Percentiles rank a stretch among this genome's conserved stretches.
Evolutionary conservation across 2,888 invertebrate species (phyloP).

Genomic region (Lutraria lutraria): DNA sequence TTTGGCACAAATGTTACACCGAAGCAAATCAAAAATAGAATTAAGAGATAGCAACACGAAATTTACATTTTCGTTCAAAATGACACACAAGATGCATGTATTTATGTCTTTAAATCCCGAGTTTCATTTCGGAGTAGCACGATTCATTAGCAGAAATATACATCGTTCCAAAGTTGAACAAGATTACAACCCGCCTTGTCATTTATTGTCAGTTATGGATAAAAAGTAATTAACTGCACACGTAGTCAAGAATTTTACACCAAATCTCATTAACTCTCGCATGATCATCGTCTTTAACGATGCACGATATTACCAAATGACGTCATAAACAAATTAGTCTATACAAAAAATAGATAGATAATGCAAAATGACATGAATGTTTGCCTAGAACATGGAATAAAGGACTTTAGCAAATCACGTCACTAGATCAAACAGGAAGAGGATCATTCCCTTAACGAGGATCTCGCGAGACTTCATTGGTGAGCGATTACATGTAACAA

Average conservation of each 20-base stretch:
- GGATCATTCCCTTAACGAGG: background rate
- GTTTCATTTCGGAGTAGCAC: background rate
- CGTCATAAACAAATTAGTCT: background rate
- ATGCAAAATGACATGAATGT: background rate
- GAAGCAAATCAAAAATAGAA: background rate
- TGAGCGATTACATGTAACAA: background rate
- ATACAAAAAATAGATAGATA: background rate
- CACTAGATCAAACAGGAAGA: background rate
- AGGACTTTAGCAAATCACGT: background rate
- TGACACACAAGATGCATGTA: background rate
- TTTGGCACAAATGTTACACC: too few species aligned
- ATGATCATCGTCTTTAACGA: background rate
- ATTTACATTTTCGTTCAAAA: background rate
- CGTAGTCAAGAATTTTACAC: background rate
- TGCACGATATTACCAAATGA: background rate
- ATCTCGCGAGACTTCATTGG: background rate
- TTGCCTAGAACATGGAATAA: background rate
- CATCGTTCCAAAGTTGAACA: background rate
- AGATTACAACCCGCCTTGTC: background rate
- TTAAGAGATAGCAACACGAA: background rate
- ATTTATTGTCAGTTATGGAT: background rate
- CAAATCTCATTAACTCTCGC: conserved; percentile 3
- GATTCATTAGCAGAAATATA: background rate
- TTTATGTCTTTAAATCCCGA: background rate
- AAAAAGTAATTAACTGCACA: background rate